Evolutionary conservation across 2,888 invertebrate genomes (phyloP), one percentile per base, ranked within the genome.

Genomic region (Stramonita haemastoma): DNA sequence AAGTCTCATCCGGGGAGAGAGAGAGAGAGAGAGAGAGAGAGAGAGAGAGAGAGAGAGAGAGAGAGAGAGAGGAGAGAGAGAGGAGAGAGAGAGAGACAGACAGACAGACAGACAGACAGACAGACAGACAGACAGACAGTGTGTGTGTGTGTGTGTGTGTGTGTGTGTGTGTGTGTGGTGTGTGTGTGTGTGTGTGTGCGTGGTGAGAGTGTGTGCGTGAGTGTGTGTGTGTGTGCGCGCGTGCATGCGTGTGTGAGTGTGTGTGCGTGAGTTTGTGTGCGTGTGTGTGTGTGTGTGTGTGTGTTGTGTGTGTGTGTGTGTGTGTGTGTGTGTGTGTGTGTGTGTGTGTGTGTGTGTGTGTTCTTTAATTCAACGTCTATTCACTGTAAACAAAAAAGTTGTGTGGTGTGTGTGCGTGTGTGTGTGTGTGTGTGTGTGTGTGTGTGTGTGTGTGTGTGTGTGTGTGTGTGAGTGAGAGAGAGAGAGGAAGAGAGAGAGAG

Each of bases 121-220:
- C 22, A 11, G 70, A 22, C 11, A 70, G 57, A 57, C 11, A 57
- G 57, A 57, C 11, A 57, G 57, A 66, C 4, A 66, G 29, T 6
- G 81, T 81, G 79, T 36, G 79, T 81, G 79, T 36, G 79, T 81
- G 81, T 22, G 26, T 81, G 81, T 36, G 81, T 81, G 77, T 32
- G 29, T 77, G 77, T 77, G 77, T 32, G 77, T 77, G 77, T 32
- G 60, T 60, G 60, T 60, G 19, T 60, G 19, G 77, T 8, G 81
- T 36, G 81, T 36, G 36, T 81, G 81, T 36, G 36, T 81, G 81
- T 81, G 81, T 81, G 81, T 81, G 36, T 81, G 81, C 13, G 1
- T 29, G 29, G 32, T 79, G 34, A 32, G 34, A 32, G 79, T 79
- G 79, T 17, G 79, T 32, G 77, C 32, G 77, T 29, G 77, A 32